These are phyloP conservation scores for Anastrepha ludens DNA, from an alignment of 1,140 invertebrate genomes.

Conservation along the genomic window DNA sequence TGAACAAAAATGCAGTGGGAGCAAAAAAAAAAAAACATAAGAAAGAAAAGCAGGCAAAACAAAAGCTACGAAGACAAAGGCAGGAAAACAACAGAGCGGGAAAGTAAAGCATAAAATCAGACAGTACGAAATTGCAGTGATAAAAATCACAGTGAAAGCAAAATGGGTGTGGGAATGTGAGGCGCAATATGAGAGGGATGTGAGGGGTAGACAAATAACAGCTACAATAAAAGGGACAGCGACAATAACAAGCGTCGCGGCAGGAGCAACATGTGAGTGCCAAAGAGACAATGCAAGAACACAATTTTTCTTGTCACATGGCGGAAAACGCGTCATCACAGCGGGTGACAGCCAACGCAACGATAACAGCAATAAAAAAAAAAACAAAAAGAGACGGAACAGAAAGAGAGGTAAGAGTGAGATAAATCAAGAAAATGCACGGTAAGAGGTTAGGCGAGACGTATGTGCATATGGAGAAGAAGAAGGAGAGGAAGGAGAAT, in stretches of 20 bases:
- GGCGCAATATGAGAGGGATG: background rate
- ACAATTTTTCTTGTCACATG: constrained; percentile 5
- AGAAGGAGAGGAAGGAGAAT: background rate
- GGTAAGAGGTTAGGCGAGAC: background rate
- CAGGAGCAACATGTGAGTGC: constrained; percentile 30
- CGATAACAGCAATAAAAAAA: background rate
- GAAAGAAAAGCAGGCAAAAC: background rate
- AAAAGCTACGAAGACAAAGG: background rate
- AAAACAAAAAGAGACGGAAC: background rate
- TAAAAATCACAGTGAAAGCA: background rate
- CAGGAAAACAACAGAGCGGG: background rate
- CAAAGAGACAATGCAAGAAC: background rate
- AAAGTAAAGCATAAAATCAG: background rate
- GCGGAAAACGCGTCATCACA: background rate
- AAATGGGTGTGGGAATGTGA: background rate
- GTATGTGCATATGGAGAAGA: background rate
- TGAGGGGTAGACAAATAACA: constrained; percentile 14
- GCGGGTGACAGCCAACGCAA: background rate
- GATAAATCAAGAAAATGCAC: background rate
- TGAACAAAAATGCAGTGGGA: too few relatives aligned
- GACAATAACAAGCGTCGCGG: background rate
- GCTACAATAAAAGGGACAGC: constrained; percentile 34
- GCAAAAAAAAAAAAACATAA: background rate
- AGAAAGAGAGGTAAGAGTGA: background rate
- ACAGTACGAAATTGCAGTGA: background rate